These are phyloP conservation scores for Agelaius phoeniceus DNA, from an alignment of 2,113 vertebrate species.

Conservation along the genomic window DNA sequence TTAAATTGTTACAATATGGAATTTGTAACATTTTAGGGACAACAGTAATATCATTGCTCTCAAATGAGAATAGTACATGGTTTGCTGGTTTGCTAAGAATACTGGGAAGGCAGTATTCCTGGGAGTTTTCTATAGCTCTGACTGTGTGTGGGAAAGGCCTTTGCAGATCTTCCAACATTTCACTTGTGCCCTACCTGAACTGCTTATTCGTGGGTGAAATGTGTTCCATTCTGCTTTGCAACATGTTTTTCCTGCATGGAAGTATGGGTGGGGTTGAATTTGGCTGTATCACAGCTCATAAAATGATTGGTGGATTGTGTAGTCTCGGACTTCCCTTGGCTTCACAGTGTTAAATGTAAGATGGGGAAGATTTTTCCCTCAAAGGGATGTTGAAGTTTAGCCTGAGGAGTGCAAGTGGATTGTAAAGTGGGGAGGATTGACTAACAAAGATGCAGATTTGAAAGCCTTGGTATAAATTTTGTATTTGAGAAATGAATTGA, in stretches of 20 bases:
- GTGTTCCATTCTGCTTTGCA: not conserved
- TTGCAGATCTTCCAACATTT: not conserved
- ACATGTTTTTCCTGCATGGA: rapidly evolving
- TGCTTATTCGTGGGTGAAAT: rapidly evolving
- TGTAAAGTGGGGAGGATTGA: not conserved
- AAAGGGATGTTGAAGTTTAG: not conserved
- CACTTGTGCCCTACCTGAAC: not conserved
- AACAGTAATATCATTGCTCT: not conserved
- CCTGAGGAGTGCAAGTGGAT: not conserved
- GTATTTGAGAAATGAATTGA: not conserved
- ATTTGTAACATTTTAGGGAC: not conserved
- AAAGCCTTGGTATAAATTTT: not conserved
- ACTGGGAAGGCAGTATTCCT: not conserved
- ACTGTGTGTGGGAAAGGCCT: not conserved
- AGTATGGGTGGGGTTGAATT: not conserved
- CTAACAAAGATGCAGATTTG: not conserved
- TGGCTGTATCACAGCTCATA: rapidly evolving
- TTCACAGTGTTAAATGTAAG: not conserved
- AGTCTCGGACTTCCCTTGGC: not conserved
- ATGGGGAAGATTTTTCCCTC: not conserved
- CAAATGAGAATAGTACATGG: not conserved
- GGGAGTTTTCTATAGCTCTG: not conserved
- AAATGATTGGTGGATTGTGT: not conserved
- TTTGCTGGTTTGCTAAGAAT: not conserved
- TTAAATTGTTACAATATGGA: not conserved